Base-by-base conservation (phyloP, 2,113 vertebrate genomes). In the Menura novaehollandiae region DNA sequence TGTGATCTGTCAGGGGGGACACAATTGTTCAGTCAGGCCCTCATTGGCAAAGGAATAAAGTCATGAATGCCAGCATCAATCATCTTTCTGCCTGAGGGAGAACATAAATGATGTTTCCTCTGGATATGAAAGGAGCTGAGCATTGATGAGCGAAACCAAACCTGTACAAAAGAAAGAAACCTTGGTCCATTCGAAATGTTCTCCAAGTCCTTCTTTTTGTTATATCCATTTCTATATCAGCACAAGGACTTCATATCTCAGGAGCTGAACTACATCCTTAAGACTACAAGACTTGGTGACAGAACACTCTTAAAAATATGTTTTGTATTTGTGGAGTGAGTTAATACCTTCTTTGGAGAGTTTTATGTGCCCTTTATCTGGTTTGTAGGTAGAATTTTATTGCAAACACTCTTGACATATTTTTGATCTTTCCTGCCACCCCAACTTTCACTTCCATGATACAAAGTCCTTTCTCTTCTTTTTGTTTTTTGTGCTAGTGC, bases 1-100 rank as follows among this genome's bases (percentile, higher is more conserved):
- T 0, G 0, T 55, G 17, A 46, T 63, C 19, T 49, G 13, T 6
- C 5, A 15, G 1, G 1, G 11, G 3, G 2, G 6, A 87, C 7
- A 11, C 0, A 5, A 28, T 14, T 60, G 6, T 43, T 77, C 33
- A 51, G 5, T 74, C 23, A 86, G 58, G 49, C 4, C 8, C 5
- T 55, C 24, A 24, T 0, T 76, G 26, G 14, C 55, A 76, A 69
- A 79, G 10, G 26, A 69, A 73, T 26, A 58, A 49, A 60, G 49
- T 39, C 28, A 59, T 0, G 3, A 77, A 80, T 22, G 18, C 4
- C 27, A 43, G 7, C 51, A 55, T 26, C 18, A 74, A 2, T 32
- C 39, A 69, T 24, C 17, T 49, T n/a, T 55, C 67, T 85, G 11
- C 16, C 37, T 64, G 35, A 52, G 14, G 26, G 8, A 75, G 8